These are phyloP conservation scores for Panonychus citri DNA, from an alignment of 1,140 invertebrate genomes.

Conservation along the genomic window DNA sequence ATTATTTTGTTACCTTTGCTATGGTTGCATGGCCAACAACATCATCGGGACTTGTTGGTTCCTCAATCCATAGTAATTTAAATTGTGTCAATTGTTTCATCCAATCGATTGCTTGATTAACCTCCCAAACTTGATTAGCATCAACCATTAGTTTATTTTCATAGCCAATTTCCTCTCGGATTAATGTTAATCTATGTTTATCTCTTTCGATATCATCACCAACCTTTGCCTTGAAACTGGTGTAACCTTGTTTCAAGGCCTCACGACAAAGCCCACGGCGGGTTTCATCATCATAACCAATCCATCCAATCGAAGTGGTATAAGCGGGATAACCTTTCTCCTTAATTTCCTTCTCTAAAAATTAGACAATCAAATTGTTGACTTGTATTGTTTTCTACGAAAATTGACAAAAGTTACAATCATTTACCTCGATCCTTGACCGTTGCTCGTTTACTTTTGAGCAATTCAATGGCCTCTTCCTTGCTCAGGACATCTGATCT, in stretches of 20 bases:
- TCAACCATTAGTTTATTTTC: constrained; percentile 51
- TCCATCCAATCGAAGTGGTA: constrained; percentile 38
- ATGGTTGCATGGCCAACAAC: constrained; percentile 56
- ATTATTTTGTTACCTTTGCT: constrained; percentile 20
- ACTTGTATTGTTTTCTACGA: not conserved
- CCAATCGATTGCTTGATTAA: constrained; percentile 57
- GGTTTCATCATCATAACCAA: constrained; percentile 46
- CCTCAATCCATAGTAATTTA: constrained; percentile 68
- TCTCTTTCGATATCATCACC: constrained; percentile 54
- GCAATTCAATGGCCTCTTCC: constrained; percentile 49
- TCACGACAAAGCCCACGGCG: constrained; percentile 40
- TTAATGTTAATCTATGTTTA: constrained; percentile 37
- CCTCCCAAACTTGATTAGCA: constrained; percentile 76
- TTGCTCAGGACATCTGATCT: constrained; percentile 56
- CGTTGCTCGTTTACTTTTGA: constrained; percentile 30
- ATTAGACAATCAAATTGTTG: not conserved
- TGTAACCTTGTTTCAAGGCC: constrained; percentile 47
- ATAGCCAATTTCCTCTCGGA: constrained; percentile 49
- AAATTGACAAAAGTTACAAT: not conserved
- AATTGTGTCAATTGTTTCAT: constrained; percentile 48
- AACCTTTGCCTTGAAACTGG: constrained; percentile 68
- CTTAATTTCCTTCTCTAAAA: constrained; percentile 21
- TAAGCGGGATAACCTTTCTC: constrained; percentile 48
- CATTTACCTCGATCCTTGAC: constrained; percentile 27
- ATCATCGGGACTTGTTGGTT: constrained; percentile 78